A percentile compares a stretch with the other conserved stretches of the same genome.
Conservation (phyloP, 2,888 invertebrate genomes). For the Ochlodes sylvanus region DNA sequence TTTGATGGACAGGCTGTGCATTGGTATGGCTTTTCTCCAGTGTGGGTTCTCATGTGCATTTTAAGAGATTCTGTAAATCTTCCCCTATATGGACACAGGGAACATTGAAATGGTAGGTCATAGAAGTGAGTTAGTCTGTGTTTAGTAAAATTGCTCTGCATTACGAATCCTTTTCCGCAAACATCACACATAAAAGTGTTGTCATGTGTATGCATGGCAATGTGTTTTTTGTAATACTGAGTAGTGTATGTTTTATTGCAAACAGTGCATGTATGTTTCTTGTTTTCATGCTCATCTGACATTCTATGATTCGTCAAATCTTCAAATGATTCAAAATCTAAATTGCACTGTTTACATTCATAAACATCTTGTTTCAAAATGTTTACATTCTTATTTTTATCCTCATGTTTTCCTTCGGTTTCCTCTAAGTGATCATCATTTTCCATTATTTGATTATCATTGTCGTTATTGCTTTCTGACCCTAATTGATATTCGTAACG, state of each 20-base stretch:
- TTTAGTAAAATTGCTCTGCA: slow-evolving; percentile 62
- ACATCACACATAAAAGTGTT: slow-evolving; percentile 69
- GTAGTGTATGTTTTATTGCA: slow-evolving; percentile 66
- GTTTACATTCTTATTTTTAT: slow-evolving; percentile 39
- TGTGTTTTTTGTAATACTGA: slow-evolving; percentile 66
- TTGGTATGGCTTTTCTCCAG: slow-evolving; percentile 75
- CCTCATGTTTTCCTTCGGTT: slow-evolving; percentile 26
- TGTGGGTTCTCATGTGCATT: slow-evolving; percentile 76
- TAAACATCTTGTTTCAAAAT: slow-evolving; percentile 45
- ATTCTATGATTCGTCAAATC: slow-evolving; percentile 64
- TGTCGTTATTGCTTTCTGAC: slow-evolving; percentile 22
- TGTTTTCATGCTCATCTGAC: slow-evolving; percentile 67
- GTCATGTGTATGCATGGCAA: slow-evolving; percentile 58
- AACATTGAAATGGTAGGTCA: slow-evolving; percentile 68
- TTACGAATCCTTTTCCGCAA: slow-evolving; percentile 69
- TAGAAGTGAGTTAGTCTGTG: slow-evolving; percentile 72
- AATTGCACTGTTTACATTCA: slow-evolving; percentile 62
- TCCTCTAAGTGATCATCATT: slow-evolving; percentile 34
- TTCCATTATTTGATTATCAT: slow-evolving; percentile 37
- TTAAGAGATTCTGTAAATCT: slow-evolving; percentile 70
- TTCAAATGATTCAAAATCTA: slow-evolving; percentile 59
- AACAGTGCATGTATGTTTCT: slow-evolving; percentile 59
- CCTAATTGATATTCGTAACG: slow-evolving; percentile 47
- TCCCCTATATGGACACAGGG: slow-evolving; percentile 72
- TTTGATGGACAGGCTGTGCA: slow-evolving; percentile 68